These are phyloP conservation scores for Trematocara zebra DNA, from an alignment of 2,113 vertebrate species.

Conservation along the genomic window DNA sequence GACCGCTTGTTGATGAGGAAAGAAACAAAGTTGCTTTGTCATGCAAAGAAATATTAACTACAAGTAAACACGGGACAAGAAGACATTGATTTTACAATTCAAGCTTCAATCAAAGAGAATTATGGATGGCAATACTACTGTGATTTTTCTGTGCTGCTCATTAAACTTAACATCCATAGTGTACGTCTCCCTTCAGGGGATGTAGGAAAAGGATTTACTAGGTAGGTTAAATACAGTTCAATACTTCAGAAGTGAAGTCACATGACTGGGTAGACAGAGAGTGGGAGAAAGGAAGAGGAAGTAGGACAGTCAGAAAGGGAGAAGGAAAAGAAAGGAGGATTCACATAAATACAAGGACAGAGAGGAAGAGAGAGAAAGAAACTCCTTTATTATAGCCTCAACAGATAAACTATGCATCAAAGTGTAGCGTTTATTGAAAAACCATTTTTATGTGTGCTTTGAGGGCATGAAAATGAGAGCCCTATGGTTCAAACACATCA, in stretches of 20 bases:
- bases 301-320: not conserved
- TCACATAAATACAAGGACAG: not conserved
- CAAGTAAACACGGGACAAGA: conserved; percentile 42
- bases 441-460: conserved; percentile 53
- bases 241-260: conserved; percentile 20
- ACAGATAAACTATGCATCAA: conserved; percentile 59
- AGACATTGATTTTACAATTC: conserved; percentile 69
- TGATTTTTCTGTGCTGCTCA: conserved; percentile 52
- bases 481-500: conserved; percentile 56
- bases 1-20: conserved; percentile 32
- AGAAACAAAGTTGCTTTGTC: conserved; percentile 54
- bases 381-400: conserved; percentile 36
- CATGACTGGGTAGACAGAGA: not conserved
- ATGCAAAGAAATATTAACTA: conserved; percentile 61
- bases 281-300: not conserved
- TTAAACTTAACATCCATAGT: conserved; percentile 56
- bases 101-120: conserved; percentile 67
- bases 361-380: not conserved
- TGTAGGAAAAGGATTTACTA: conserved; percentile 42
- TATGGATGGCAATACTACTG: conserved; percentile 46
- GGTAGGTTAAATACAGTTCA: conserved; percentile 48
- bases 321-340: not conserved
- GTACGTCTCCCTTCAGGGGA: conserved; percentile 29
- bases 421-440: conserved; percentile 55
- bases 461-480: conserved; percentile 61